Conservation (phyloP, 1,140 invertebrate genomes). For the Scaptomyza hsui region DNA sequence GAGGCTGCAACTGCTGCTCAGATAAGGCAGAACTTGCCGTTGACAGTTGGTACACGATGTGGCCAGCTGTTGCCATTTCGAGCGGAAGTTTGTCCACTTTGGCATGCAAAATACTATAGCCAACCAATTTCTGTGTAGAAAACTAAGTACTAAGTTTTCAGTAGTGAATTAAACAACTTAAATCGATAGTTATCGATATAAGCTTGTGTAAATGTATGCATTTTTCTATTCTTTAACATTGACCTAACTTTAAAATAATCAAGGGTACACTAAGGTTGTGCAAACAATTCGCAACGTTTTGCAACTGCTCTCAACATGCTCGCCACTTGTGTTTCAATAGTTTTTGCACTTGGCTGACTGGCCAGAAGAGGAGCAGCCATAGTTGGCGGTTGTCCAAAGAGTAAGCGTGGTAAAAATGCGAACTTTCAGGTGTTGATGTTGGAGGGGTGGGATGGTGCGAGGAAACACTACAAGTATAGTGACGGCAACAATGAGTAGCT, state of each 20-base stretch:
- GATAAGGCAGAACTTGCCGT: neutral
- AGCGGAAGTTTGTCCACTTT: constrained; percentile 67
- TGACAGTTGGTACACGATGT: neutral
- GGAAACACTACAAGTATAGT: constrained; percentile 58
- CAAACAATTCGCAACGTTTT: constrained; percentile 2
- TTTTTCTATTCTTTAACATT: neutral
- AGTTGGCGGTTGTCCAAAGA: neutral
- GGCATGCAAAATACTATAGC: constrained; percentile 38
- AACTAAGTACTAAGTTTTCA: too few relatives aligned
- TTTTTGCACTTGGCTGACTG: constrained; percentile 55
- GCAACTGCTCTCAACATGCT: constrained; percentile 8
- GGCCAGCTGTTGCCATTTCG: constrained; percentile 29
- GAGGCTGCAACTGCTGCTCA: neutral
- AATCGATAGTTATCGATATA: too few relatives aligned
- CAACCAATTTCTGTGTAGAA: too few relatives aligned
- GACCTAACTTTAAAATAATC: neutral
- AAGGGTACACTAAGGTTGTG: neutral
- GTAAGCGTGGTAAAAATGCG: neutral
- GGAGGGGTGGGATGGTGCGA: neutral
- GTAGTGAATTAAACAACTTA: too few relatives aligned
- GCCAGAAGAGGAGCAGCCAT: neutral
- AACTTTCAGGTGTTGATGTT: constrained; percentile 54
- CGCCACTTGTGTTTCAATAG: constrained; percentile 50
- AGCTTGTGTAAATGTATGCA: too few relatives aligned
- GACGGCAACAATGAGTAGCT: constrained; percentile 49